These are phyloP conservation scores for Coremacera marginata DNA, from an alignment of 2,888 invertebrate genomes.

Conservation along the genomic window DNA sequence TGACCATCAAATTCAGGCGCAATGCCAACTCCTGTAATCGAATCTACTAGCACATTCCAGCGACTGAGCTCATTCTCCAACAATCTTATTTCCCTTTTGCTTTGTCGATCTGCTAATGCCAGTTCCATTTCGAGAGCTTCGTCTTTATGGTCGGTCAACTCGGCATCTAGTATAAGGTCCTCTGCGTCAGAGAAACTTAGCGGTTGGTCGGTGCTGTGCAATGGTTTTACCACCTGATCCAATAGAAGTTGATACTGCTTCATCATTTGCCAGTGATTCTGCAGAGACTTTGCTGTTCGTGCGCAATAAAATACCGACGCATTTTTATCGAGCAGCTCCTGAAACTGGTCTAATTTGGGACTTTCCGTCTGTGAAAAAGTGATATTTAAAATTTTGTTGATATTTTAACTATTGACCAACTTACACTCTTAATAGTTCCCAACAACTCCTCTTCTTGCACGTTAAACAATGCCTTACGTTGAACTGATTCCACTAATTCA, in stretches of 20 bases:
- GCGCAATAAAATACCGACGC: slow-evolving; percentile 88
- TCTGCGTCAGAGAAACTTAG: slow-evolving; percentile 92
- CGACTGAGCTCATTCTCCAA: slow-evolving; percentile 90
- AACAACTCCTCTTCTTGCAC: slow-evolving; percentile 90
- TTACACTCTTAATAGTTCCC: slow-evolving; percentile 83
- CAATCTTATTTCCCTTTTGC: slow-evolving; percentile 87
- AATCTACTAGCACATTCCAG: slow-evolving; percentile 94
- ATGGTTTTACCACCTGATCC: slow-evolving; percentile 83
- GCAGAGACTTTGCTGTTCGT: slow-evolving; percentile 86
- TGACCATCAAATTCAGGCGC: slow-evolving; percentile 92
- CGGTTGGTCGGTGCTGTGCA: slow-evolving; percentile 75
- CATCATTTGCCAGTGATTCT: slow-evolving; percentile 92
- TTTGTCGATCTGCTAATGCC: slow-evolving; percentile 79
- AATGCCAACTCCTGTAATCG: slow-evolving; percentile 82
- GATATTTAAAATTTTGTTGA: background rate
- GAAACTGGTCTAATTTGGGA: slow-evolving; percentile 83
- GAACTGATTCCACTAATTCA: slow-evolving; percentile 87
- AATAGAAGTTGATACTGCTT: slow-evolving; percentile 92
- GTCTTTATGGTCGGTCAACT: slow-evolving; percentile 83
- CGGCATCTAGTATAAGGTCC: slow-evolving; percentile 86
- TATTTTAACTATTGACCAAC: slow-evolving; percentile 51
- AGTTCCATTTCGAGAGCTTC: slow-evolving; percentile 85
- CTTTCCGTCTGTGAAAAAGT: slow-evolving; percentile 74
- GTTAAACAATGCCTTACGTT: slow-evolving; percentile 90
- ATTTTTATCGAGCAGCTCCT: slow-evolving; percentile 85